A percentile compares a stretch with the other conserved stretches of the same genome.
Evolutionary conservation across 1,140 invertebrate species (phyloP).

Genomic region (Xylocopa sonorina): DNA sequence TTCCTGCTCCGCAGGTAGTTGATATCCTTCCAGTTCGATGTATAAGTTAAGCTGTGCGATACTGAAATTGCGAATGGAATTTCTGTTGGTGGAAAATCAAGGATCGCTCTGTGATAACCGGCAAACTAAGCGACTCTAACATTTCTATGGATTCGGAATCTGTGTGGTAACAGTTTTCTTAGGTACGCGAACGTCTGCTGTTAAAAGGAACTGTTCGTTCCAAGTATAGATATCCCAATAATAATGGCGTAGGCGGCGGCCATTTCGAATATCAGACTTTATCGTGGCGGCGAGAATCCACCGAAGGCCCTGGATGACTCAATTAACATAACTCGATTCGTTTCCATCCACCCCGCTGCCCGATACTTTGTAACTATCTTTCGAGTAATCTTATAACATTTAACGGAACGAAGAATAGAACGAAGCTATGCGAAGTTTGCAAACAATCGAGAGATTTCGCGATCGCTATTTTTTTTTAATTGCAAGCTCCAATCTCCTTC

Average conservation of each 20-base stretch:
- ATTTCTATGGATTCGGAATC: not conserved
- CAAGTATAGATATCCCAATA: not conserved
- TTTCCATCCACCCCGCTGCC: not conserved
- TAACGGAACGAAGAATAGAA: not conserved
- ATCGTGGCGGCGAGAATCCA: not conserved
- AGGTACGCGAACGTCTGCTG: no score
- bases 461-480: not conserved
- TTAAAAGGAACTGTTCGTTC: not conserved
- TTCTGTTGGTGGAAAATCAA: not conserved
- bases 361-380: not conserved
- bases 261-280: not conserved
- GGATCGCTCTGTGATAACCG: not conserved
- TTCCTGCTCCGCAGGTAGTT: slow-evolving; percentile 3
- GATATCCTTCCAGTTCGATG: not conserved
- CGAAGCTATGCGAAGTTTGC: not conserved
- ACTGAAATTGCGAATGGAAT: no score
- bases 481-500: no score
- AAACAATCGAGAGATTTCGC: not conserved
- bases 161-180: not conserved
- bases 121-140: no score
- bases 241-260: not conserved
- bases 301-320: not conserved
- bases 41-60: not conserved
- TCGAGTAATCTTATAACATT: not conserved
- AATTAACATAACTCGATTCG: not conserved